Evolutionary conservation across 2,797 vertebrate genomes (phyloP), one percentile per base, ranked within the genome.

Genomic region (Mastacembelus armatus): DNA sequence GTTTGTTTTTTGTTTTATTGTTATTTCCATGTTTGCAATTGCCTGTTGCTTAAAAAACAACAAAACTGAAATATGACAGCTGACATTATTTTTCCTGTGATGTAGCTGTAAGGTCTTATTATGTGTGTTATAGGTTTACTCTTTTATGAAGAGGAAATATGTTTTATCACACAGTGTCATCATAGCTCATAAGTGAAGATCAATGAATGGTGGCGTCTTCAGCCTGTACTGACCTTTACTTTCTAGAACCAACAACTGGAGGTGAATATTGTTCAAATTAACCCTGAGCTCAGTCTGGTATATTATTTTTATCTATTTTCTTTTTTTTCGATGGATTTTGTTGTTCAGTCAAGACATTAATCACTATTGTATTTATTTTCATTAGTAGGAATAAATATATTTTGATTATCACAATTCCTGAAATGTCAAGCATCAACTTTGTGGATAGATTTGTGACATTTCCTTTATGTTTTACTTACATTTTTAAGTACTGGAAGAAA

Each of bases 181-280:
- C 39, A 21, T 8, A 1, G 60, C 70, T 74, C 70, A 43, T 43
- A 79, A 11, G 38, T 30, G 48, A 47, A 21, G 57, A 54, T 71
- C 80, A 59, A 51, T 73, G 57, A 43, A 51, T 10, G 14, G 19
- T 73, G 72, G 50, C 68, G 60, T 66, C 26, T 65, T 44, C 58
- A 32, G 45, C 67, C 59, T 55, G 11, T 72, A 4, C 30, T 36
- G 32, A 64, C 47, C 58, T 64, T 66, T n/a, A 32, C 30, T 52
- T 71, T 16, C 71, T 44, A 33, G 44, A 69, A 74, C 47, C 32
- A 32, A 5, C 5, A 44, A 44, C 21, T 35, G 19, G 3, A 6
- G 12, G 9, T 11, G 40, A 38, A 30, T 24, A n/a, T 5, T 39
- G 16, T 18, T 39, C 2, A 40, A 40, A 40, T 18, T 10, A 40